Evolutionary conservation across 2,113 vertebrate genomes (phyloP), one percentile per base, ranked within the genome.

Genomic region (Equus przewalskii): DNA sequence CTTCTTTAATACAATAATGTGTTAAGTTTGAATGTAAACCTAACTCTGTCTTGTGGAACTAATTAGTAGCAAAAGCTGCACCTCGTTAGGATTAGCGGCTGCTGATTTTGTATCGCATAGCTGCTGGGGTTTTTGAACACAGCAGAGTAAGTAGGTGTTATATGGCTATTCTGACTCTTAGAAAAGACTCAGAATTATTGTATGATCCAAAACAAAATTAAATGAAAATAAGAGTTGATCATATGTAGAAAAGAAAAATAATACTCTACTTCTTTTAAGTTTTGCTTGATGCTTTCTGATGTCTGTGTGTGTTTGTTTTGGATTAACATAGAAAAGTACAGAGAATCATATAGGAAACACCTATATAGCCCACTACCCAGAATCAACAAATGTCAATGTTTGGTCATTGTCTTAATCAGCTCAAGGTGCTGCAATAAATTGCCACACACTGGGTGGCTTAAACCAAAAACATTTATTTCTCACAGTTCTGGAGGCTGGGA

Each of bases 181-280:
- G 73, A 51, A 73, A 70, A 65, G 69, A 75, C 58, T 78, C 46
- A 85, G 33, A 75, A 56, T 88, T 96, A 94, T 94, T 80, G 79
- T 90, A 72, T 78, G 49, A 90, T 67, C 26, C 44, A 18, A 94
- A 85, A 95, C 80, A 58, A 60, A 75, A 49, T 41, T 81, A 88
- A 88, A 82, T 60, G n/a, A 73, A 96, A 46, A 49, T 87, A 64
- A 56, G 12, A 46, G 22, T 67, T 73, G 18, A 12, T 21, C 58
- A 75, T 8, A 44, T 49, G 11, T 19, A 36, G 13, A 75, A 75
- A 81, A 11, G 56, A 76, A 84, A 56, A 93, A 70, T 36, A 93
- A 54, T n/a, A 69, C 49, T 65, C 54, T 75, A 81, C 24, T 6
- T 70, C 36, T 93, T 75, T 75, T 58, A 91, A 86, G 26, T 81